Base-by-base conservation (phyloP, 2,797 vertebrate species). In the Eurystomus glaucurus region DNA sequence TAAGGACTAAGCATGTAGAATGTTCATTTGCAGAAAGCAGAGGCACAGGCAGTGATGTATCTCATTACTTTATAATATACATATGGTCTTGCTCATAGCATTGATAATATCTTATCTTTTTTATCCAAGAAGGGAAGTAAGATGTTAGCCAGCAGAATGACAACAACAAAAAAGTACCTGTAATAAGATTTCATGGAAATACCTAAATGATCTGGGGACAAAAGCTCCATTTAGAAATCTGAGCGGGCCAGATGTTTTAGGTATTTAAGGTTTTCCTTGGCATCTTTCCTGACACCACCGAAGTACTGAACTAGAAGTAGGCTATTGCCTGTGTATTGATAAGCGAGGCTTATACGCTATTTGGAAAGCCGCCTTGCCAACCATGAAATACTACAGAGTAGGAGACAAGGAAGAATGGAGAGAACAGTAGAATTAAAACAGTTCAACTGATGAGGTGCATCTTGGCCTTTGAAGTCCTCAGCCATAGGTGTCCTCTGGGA, bases 321-420 rank as follows among this genome's bases (percentile, higher is more conserved):
- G 37, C 68, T 85, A 3, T 41, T 78, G 31, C 20, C 55, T 14
- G 2, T 43, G 41, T 43, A 31, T 31, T 45, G 61, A 4, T 71
- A 55, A 90, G 62, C 5, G 1, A 78, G 39, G 39, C 43, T 85
- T 2, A 7, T 14, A 13, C 15, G 2, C 23, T 31, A 1, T 39
- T 50, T 41, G 62, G 57, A 80, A 76, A 65, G 46, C 35, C 1
- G 0, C n/a, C 43, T 45, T 51, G 21, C 54, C 52, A 71, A 11
- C 11, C 0, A 0, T 66, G 28, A 31, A 66, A n/a, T 55, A 21
- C 33, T 25, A 3, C 15, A 14, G 51, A 29, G 23, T 4, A 81
- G 64, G 43, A 41, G 35, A 46, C 23, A 25, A 31, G 33, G 50
- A 72, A 57, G 25, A 68, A 29, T 2, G 12, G 35, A 29, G n/a